Evolutionary conservation across 2,113 vertebrate genomes (phyloP).

Genomic region (Poecile atricapillus): DNA sequence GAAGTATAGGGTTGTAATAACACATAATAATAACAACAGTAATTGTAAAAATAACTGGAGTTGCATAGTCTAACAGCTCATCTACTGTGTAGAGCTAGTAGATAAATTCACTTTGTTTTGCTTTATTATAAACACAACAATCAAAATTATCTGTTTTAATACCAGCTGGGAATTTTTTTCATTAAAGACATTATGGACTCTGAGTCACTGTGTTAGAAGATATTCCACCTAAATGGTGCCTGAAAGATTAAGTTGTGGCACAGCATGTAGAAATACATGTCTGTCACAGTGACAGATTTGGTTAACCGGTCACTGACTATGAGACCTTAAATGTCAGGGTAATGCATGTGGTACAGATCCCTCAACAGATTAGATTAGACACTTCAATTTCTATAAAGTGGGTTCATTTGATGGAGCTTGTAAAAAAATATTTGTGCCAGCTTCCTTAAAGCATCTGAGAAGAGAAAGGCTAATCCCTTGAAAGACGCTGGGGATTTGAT

Average conservation of each 20-base stretch:
- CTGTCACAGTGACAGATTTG: slow-evolving; percentile 47
- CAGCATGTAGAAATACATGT: slow-evolving; percentile 17
- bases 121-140: not conserved
- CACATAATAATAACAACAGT: slow-evolving; percentile 36
- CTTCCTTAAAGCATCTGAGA: slow-evolving; percentile 12
- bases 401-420: slow-evolving; percentile 11
- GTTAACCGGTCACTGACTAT: slow-evolving; percentile 41
- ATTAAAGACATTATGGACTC: not conserved
- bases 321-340: slow-evolving; percentile 46
- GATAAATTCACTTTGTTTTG: not conserved
- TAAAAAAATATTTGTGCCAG: slow-evolving; percentile 20
- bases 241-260: slow-evolving; percentile 31
- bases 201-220: not conserved
- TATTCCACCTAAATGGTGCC: not conserved
- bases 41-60: slow-evolving; percentile 7
- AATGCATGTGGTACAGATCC: slow-evolving; percentile 32
- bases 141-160: slow-evolving; percentile 8
- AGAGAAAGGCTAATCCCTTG: not conserved
- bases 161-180: not conserved
- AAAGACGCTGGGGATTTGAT: not conserved
- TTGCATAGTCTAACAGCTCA: slow-evolving; percentile 10
- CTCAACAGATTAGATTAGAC: slow-evolving; percentile 43
- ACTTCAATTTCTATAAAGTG: slow-evolving; percentile 14
- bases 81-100: not conserved
- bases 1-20: slow-evolving; percentile 15